phyloP scores from a whole-genome alignment of 2,113 vertebrate species.

The Damaliscus lunatus region DNA sequence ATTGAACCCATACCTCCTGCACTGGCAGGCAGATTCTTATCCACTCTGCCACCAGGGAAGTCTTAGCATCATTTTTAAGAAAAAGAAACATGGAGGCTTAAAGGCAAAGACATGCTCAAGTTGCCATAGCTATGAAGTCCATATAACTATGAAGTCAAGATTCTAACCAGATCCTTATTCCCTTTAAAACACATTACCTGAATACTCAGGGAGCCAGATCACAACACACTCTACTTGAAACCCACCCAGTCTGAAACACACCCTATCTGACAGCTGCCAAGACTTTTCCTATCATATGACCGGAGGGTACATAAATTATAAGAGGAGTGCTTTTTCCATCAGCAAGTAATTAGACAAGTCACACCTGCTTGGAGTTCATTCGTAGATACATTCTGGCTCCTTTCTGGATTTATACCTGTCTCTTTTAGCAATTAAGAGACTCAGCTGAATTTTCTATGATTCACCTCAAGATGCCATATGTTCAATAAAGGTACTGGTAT shows the following conservation, averaged over 20 bases:
- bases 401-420: conserved; percentile 36
- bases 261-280: background rate
- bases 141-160: background rate
- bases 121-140: background rate
- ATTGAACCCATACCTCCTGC: background rate
- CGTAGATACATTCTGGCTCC: conserved; percentile 3
- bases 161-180: background rate
- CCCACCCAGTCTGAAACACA: background rate
- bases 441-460: conserved; percentile 43
- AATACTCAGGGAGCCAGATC: background rate
- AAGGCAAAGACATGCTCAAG: background rate
- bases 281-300: background rate
- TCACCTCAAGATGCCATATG: conserved; percentile 62
- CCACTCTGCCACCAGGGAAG: background rate
- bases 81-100: background rate
- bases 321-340: background rate
- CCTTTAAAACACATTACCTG: background rate
- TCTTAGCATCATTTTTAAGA: background rate
- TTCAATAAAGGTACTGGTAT: background rate
- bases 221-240: background rate
- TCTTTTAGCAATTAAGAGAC: conserved; percentile 48
- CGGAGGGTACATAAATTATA: background rate
- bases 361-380: background rate
- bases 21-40: background rate
- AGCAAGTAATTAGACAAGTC: conserved; percentile 17